Percentiles rank a stretch among this genome's conserved stretches.
Conservation (phyloP, 2,113 vertebrate genomes). For the Diphyllodes magnificus region DNA sequence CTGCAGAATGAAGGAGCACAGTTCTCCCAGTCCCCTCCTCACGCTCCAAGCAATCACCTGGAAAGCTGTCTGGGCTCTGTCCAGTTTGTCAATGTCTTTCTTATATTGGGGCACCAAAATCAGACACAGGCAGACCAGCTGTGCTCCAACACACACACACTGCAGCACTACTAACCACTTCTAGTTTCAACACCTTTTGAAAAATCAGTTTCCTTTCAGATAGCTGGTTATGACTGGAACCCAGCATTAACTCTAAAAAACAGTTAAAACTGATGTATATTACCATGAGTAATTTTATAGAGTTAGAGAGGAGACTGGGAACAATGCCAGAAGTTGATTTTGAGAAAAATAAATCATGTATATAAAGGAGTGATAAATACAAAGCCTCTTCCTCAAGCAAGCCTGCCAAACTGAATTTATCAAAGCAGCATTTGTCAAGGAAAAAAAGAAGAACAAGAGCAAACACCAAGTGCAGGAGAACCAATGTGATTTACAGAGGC, state of each 20-base stretch:
- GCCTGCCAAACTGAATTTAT: slow-evolving; percentile 15
- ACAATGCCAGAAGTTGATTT: not conserved
- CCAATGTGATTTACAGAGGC: not conserved
- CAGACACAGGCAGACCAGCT: not conserved
- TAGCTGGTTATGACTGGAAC: not conserved
- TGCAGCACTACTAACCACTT: not conserved
- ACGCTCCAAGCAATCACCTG: rapidly evolving
- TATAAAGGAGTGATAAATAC: not conserved
- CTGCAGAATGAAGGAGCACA: rapidly evolving
- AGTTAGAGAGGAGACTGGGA: not conserved
- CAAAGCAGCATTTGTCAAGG: not conserved
- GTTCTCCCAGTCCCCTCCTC: not conserved
- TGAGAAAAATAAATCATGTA: not conserved
- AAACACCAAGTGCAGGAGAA: not conserved
- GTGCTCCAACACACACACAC: not conserved
- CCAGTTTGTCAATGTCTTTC: not conserved
- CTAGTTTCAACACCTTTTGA: not conserved
- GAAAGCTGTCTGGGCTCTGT: not conserved
- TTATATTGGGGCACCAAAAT: not conserved
- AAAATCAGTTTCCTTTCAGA: not conserved
- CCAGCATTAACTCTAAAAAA: not conserved
- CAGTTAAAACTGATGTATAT: not conserved
- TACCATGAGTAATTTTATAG: not conserved
- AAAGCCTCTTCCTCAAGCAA: not conserved
- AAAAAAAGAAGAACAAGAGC: not conserved